Evolutionary conservation across 2,797 vertebrate genomes (phyloP), one percentile per base, ranked within the genome.

Genomic region (Ambastaia sidthimunki): DNA sequence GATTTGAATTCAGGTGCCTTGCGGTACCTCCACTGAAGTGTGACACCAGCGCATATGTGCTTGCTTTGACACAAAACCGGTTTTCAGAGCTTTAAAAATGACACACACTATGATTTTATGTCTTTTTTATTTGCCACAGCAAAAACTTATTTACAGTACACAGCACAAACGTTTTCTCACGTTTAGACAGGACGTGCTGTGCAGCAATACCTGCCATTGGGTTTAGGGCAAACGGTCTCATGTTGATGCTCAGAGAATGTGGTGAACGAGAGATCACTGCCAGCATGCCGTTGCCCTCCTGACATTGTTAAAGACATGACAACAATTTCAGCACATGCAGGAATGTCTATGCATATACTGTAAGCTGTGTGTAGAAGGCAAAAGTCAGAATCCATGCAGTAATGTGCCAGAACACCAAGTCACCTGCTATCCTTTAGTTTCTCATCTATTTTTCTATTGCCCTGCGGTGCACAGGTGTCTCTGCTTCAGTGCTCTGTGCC

Each of bases 1-100:
- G 62, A 65, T 65, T 65, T 65, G 18, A 65, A 65, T 65, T 18
- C 62, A 65, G 62, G 4, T 65, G 62, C 31, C 11, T 3, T 11
- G 31, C 18, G 18, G 31, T 28, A 65, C 62, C 31, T 65, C 47
- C 62, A 19, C 62, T 67, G 63, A 52, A 41, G 48, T 34, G 48
- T 76, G 52, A 76, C 47, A 16, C 13, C 6, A 15, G 60, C 60
- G 34, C 37, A 19, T 65, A 25, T 28, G 12, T 52, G 19, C 48
- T 41, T 76, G 48, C 62, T 76, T 67, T 34, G 25, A 67, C 62
- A 41, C 18, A 21, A 66, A 76, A 76, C 74, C 66, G 12, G 25
- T 75, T 34, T 7, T 21, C 10, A 2, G 25, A 15, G 16, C 18
- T 3, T 44, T 34, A 16, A n/a, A 50, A 31, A 48, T 18, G 57